Base-by-base conservation (phyloP, 2,113 vertebrate species). In the Phaetusa simplex region DNA sequence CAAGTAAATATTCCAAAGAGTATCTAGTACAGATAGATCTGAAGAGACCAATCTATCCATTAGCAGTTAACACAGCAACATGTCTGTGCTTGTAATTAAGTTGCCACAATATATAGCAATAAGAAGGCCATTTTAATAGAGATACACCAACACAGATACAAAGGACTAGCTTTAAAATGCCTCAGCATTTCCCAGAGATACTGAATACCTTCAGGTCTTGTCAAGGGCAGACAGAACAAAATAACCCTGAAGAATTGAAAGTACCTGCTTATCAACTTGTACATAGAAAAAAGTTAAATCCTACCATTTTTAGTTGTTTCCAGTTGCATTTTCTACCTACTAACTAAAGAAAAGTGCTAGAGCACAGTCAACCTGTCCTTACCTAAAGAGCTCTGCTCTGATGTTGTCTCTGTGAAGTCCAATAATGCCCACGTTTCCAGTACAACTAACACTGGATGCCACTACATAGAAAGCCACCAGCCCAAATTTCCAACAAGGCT, bases 351-450 rank as follows among this genome's bases (percentile, higher is more conserved):
- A 90, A 65, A 77, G 2, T 2, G 2, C 7, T 67, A 74, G 5
- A 74, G 6, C 20, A 38, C 12, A 66, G 4, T 15, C 18, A 66
- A 7, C 6, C 4, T 14, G 3, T 22, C 14, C 86, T 73, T 40
- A 56, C 67, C 58, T 34, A 3, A 71, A 62, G 29, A 34, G 22
- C 12, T 53, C 49, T 38, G 6, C 56, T 76, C 24, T 18, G 13
- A 19, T 6, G 6, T 2, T 23, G 4, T 2, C 30, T 17, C 29
- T 42, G 10, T 36, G 2, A 47, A 40, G 3, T 26, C 47, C 52
- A 38, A 7, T 1, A 42, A 43, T 2, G 0, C 2, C 45, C 14
- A 0, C 1, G 18, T 38, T 86, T 61, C 43, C 11, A 64, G 24
- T 8, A n/a, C 7, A 73, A 5, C 13, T 55, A 18, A 38, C 6